Conservation (phyloP, 2,888 invertebrate species). For the Drosophila tanythrix region DNA sequence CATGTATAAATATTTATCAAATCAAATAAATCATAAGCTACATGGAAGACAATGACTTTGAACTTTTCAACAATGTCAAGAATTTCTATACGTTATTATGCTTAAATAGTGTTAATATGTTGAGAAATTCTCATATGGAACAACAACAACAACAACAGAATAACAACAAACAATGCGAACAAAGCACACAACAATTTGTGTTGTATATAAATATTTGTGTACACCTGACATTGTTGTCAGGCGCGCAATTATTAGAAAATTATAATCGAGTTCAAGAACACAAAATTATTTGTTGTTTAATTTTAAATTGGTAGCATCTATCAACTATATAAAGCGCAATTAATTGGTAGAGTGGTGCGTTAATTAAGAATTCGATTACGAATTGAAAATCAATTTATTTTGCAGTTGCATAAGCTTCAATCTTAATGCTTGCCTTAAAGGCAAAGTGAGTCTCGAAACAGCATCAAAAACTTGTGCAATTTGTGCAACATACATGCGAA, state of each 20-base stretch:
- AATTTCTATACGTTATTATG: conserved; percentile 25
- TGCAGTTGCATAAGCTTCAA: conserved; percentile 24
- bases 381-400: conserved; percentile 16
- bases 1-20: conserved; percentile 41
- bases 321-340: conserved; percentile 71
- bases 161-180: conserved; percentile 17
- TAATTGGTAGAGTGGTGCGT: conserved; percentile 58
- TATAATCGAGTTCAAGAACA: conserved; percentile 72
- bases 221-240: conserved; percentile 74
- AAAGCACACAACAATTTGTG: conserved; percentile 50
- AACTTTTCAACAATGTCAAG: conserved; percentile 27
- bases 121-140: conserved; percentile 50
- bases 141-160: conserved; percentile 7
- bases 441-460: conserved; percentile 52
- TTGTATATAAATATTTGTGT: conserved; percentile 33
- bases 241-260: conserved; percentile 51
- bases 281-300: conserved; percentile 13
- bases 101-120: conserved; percentile 47
- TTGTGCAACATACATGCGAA: conserved; percentile 21
- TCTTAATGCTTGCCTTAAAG: conserved; percentile 32
- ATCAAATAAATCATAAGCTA: conserved; percentile 49
- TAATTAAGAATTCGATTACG: conserved; percentile 17
- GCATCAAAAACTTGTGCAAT: conserved; percentile 26
- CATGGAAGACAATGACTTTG: conserved; percentile 51
- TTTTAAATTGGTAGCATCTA: conserved; percentile 44